These are phyloP conservation scores for Eumerus sabulonum DNA, from an alignment of 2,888 invertebrate genomes.

Conservation along the genomic window DNA sequence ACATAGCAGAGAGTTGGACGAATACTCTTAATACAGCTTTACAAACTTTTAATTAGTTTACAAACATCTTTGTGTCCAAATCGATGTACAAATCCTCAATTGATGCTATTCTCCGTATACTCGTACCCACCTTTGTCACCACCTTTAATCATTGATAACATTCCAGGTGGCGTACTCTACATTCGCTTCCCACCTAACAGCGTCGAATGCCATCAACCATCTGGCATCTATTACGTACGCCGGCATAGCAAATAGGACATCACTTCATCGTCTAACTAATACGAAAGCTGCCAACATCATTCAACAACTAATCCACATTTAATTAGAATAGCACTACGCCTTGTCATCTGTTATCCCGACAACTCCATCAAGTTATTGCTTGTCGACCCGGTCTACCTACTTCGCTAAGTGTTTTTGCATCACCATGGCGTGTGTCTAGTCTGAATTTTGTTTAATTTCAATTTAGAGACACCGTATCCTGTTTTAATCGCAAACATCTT, in stretches of 20 bases:
- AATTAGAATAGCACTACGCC: slow-evolving; percentile 42
- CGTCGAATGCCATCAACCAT: neutral
- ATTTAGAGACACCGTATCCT: neutral
- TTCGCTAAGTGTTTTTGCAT: too few species aligned
- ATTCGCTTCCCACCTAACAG: too few species aligned
- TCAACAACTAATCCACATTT: slow-evolving; percentile 44
- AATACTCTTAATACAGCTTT: slow-evolving; percentile 49
- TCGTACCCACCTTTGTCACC: too few species aligned
- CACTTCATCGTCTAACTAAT: slow-evolving; percentile 8
- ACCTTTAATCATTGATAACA: too few species aligned
- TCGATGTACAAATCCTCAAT: slow-evolving; percentile 58
- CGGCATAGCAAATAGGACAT: slow-evolving; percentile 1
- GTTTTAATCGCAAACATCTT: too few species aligned
- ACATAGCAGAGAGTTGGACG: slow-evolving; percentile 42
- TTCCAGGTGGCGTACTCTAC: too few species aligned
- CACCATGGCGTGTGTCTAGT: neutral
- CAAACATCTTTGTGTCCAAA: slow-evolving; percentile 56
- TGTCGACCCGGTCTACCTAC: too few species aligned
- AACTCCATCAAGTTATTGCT: neutral
- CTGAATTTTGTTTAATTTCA: slow-evolving; percentile 35
- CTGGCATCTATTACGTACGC: neutral
- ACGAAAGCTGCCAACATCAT: slow-evolving; percentile 20
- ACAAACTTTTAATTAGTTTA: slow-evolving; percentile 65
- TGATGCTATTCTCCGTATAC: slow-evolving; percentile 20
- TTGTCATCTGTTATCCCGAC: slow-evolving; percentile 22